Evolutionary conservation across 1,140 invertebrate species (phyloP), one percentile per base, ranked within the genome.

Genomic region (Venustaconcha ellipsiformis): DNA sequence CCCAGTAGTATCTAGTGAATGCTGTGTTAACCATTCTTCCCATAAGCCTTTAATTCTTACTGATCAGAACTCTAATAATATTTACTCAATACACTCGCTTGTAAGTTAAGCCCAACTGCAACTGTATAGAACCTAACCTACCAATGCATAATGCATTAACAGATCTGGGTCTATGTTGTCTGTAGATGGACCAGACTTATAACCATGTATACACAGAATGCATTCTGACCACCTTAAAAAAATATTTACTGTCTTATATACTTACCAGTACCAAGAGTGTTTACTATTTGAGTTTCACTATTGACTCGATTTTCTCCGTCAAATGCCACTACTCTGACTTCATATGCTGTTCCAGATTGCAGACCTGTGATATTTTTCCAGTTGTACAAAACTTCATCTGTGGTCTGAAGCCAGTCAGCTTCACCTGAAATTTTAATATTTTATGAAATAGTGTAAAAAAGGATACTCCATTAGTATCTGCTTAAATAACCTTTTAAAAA

Each of bases 311-410:
- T 68, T 72, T 93, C 94, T 57, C 97, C 97, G 90, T 99, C 97
- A 63, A 97, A 96, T 30, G 97, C 94, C 12, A 98, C 96, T 2
- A 98, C 93, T 74, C 94, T 92, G 85, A 99, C 94, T 82, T 98
- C 95, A 87, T 99, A 94, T 8, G 93, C 92, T 77, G 95, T 94
- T n/a, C 95, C 96, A 6, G 94, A 94, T 81, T 95, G 93, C 62
- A 99, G 91, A 2, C 94, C 95, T 18, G 98, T 91, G 70, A 94
- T 92, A 58, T 95, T 83, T 63, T 86, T 87, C 74, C 81, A 86
- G 56, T 82, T 80, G 37, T 81, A 79, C 30, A 88, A 70, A 1
- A 85, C 82, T 65, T 87, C 86, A 76, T 86, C 84, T 37, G 84
- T 79, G 4, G 87, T 76, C 30, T 81, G 72, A 67, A 81, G 72